Base-by-base conservation (phyloP, 2,113 vertebrate genomes). In the Haemorhous mexicanus region DNA sequence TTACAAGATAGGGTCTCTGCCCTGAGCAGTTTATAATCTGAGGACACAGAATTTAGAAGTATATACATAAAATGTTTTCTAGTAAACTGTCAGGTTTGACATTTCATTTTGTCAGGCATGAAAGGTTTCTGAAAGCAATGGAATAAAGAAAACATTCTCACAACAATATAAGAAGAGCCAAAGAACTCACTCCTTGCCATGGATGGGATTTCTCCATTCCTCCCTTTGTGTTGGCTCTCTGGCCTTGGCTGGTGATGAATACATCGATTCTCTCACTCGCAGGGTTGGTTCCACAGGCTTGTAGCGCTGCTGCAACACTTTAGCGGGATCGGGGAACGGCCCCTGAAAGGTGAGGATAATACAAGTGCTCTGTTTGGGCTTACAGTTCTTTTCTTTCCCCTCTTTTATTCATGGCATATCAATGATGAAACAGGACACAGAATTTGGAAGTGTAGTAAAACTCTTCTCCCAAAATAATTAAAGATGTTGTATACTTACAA, bases 211-310 rank as follows among this genome's bases (percentile, higher is more conserved):
- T 55, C 82, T 76, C 85, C 90, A 94, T 77, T 98, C 93, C 22
- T 97, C 95, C 56, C 92, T 96, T 73, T n/a, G 94, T 50, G 97
- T n/a, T 66, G 97, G 94, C 70, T 97, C 95, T 96, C 97, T 97
- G 88, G 97, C 97, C 95, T 98, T 96, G 89, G 98, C 96, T 33
- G 97, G 72, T 35, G 98, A 81, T 41, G 98, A 97, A 44, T 64
- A 72, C 79, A 98, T 96, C 33, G 98, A 98, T 79, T 98, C 98
- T 84, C 98, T 98, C 73, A 98, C 96, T 70, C 96, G 79, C 94
- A 98, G 72, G 6, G 98, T 98, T 55, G 98, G 98, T 72, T 99
- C 98, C 95, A 98, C 92, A 87, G 98, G 98, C 84, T 97, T 98
- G 86, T 98, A 97, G 32, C 98, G 98, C 93, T 99, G 99, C 89